Conservation (phyloP, 1,140 invertebrate species). For the Palaemon carinicauda region DNA sequence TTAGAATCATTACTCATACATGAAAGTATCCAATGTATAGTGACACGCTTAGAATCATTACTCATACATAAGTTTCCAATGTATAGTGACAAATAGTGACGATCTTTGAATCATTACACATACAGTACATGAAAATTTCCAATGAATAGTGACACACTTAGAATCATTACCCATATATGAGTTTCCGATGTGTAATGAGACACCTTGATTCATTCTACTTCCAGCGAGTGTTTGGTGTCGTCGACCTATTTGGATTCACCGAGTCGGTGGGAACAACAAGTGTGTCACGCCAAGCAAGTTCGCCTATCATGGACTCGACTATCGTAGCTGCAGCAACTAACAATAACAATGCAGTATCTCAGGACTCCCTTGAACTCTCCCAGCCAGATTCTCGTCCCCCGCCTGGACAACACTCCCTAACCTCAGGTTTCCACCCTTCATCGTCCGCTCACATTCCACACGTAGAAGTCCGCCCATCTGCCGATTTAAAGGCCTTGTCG, state of each 20-base stretch:
- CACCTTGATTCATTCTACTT: constrained; percentile 59
- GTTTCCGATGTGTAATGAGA: neutral
- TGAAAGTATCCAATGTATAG: no score
- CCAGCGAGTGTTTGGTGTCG: constrained; percentile 77
- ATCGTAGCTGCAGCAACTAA: constrained; percentile 12
- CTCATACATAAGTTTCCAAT: no score
- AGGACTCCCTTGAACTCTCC: constrained; percentile 63
- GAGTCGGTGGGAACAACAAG: constrained; percentile 74
- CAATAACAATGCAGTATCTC: constrained; percentile 58
- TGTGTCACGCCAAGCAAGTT: constrained; percentile 57
- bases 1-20: no score
- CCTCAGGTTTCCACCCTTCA: constrained; percentile 40
- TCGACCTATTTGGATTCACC: constrained; percentile 78
- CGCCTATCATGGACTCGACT: constrained; percentile 58
- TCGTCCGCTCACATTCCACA: constrained; percentile 36
- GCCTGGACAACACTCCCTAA: constrained; percentile 9
- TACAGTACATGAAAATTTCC: no score
- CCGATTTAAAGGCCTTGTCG: neutral
- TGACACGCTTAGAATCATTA: no score
- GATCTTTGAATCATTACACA: no score
- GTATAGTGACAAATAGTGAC: no score
- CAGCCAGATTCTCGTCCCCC: constrained; percentile 38
- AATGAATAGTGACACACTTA: no score
- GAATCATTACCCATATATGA: no score
- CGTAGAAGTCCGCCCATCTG: neutral